Evolutionary conservation across 2,888 invertebrate species (phyloP).

Genomic region (Agrotis clavis): DNA sequence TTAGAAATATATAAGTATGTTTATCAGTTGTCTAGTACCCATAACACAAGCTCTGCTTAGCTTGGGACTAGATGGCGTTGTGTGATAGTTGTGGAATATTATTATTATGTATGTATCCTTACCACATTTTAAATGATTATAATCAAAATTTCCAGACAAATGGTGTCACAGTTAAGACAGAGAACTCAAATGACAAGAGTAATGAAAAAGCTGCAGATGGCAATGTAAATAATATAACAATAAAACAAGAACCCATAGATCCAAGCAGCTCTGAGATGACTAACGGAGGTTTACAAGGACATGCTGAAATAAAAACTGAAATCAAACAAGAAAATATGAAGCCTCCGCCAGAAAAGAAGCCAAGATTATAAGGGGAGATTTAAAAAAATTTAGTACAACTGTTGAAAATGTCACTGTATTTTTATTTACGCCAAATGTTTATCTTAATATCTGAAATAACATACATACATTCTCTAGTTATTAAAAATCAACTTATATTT

Average conservation of each 20-base stretch:
- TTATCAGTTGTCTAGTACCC: too few relatives aligned
- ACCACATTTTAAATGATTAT: neutral
- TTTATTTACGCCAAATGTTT: too few relatives aligned
- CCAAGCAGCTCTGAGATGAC: constrained; percentile 85
- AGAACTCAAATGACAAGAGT: constrained; percentile 83
- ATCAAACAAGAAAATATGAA: constrained; percentile 95
- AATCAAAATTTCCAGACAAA: constrained; percentile 76
- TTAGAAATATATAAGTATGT: too few relatives aligned
- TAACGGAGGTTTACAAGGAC: constrained; percentile 84
- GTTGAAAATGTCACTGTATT: too few relatives aligned
- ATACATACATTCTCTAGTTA: too few relatives aligned
- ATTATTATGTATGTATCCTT: neutral
- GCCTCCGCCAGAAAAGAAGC: constrained; percentile 97
- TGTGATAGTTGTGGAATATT: too few relatives aligned
- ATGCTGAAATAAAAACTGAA: constrained; percentile 93
- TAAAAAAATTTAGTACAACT: too few relatives aligned
- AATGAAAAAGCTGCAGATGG: constrained; percentile 83
- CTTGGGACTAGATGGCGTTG: too few relatives aligned
- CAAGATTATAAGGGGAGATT: too few relatives aligned
- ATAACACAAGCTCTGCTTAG: too few relatives aligned
- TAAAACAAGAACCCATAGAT: constrained; percentile 89
- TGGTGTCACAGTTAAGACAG: constrained; percentile 86
- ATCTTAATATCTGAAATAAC: too few relatives aligned
- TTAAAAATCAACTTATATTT: too few relatives aligned
- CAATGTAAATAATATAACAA: constrained; percentile 81